A percentile compares a stretch with the other conserved stretches of the same genome.
Conservation (phyloP, 2,888 invertebrate species). For the Acleris holmiana region DNA sequence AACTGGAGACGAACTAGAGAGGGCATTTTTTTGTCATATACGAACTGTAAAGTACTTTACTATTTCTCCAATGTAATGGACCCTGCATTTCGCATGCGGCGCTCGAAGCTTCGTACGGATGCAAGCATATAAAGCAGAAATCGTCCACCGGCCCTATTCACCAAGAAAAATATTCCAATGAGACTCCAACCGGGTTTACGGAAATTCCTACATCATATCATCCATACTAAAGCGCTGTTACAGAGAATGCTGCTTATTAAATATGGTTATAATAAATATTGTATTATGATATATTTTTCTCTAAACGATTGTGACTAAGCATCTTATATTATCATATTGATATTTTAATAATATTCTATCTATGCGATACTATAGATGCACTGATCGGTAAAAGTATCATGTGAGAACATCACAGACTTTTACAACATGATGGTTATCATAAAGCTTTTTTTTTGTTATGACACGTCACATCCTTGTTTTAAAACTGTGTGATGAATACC, state of each 20-base stretch:
- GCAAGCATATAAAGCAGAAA: conserved; percentile 56
- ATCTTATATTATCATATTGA: conserved; percentile 39
- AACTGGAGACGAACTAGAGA: background rate
- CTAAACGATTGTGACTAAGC: conserved; percentile 25
- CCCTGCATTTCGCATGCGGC: conserved; percentile 25
- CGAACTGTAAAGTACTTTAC: too few relatives aligned
- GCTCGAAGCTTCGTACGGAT: conserved; percentile 29
- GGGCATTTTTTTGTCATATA: too few relatives aligned
- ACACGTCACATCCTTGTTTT: background rate
- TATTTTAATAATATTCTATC: conserved; percentile 23
- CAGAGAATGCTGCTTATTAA: conserved; percentile 59
- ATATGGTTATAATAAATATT: conserved; percentile 18
- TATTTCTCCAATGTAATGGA: background rate
- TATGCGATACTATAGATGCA: conserved; percentile 27
- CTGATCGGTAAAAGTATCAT: background rate
- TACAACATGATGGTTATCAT: conserved; percentile 6
- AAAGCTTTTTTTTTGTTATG: background rate
- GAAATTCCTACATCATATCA: conserved; percentile 42
- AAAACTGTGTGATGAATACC: conserved; percentile 20
- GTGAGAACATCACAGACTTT: conserved; percentile 11
- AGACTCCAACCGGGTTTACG: conserved; percentile 46
- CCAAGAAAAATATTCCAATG: conserved; percentile 62
- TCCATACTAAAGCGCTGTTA: conserved; percentile 45
- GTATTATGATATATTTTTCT: conserved; percentile 15
- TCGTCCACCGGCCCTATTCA: conserved; percentile 55